Percentiles rank a stretch among this genome's conserved stretches.
phyloP scores from a whole-genome alignment of 2,888 invertebrate species.

The Halocaridina rubra region DNA sequence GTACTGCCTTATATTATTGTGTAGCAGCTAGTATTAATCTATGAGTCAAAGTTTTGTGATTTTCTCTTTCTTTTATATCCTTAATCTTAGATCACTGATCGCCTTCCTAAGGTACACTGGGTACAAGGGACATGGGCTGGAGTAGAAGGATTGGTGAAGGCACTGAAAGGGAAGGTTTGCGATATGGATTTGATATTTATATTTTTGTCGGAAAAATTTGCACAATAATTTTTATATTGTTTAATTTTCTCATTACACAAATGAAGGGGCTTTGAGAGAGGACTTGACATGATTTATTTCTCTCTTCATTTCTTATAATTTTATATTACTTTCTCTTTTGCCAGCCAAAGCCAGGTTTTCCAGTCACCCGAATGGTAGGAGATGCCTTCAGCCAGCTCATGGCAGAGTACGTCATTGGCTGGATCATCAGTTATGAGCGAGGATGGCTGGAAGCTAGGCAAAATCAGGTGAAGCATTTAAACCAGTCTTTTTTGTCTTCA shows the following conservation, averaged over 20 bases:
- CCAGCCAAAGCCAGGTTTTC: conserved; percentile 36
- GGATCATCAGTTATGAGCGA: conserved; percentile 71
- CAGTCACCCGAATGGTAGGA: conserved; percentile 42
- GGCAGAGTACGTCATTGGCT: conserved; percentile 71
- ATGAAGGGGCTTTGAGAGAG: too few relatives aligned
- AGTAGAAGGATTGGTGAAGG: conserved; percentile 37
- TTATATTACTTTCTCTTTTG: background rate
- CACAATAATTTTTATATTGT: too few relatives aligned
- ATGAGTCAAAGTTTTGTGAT: too few relatives aligned
- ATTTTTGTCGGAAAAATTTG: too few relatives aligned
- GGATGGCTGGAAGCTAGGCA: conserved; percentile 68
- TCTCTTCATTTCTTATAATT: too few relatives aligned
- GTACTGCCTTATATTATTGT: too few relatives aligned
- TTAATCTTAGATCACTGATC: conserved; percentile 35
- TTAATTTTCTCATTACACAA: too few relatives aligned
- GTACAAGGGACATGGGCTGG: conserved; percentile 60
- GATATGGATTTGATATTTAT: background rate
- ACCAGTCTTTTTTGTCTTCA: too few relatives aligned
- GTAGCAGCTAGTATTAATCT: too few relatives aligned
- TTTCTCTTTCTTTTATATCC: too few relatives aligned
- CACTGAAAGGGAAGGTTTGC: background rate
- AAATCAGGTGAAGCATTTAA: conserved; percentile 67
- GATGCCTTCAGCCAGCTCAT: conserved; percentile 67
- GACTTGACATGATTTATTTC: too few relatives aligned
- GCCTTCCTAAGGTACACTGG: conserved; percentile 48